These are phyloP conservation scores for Pocillopora verrucosa DNA, from an alignment of 64 coral and sea anemone genomes.

Conservation along the genomic window DNA sequence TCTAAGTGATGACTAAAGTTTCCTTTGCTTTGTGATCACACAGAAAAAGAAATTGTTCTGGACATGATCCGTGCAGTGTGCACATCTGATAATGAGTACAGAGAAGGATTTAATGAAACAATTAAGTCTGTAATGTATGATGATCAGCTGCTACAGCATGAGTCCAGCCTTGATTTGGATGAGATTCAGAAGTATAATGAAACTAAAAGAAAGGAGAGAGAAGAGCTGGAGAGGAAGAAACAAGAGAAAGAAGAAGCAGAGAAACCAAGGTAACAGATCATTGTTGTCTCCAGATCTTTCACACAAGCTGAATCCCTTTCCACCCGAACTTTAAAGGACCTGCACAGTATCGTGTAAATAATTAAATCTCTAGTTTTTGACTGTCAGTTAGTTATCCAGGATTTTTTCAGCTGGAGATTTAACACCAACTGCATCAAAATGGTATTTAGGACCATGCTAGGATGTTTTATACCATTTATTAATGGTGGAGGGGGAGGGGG, in stretches of 20 bases:
- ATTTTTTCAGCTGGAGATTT: too few relatives aligned
- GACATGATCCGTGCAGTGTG: conserved; percentile 97
- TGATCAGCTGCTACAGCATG: conserved; percentile 93
- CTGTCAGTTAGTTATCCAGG: too few relatives aligned
- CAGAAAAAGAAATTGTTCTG: conserved; percentile 97
- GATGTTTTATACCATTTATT: too few relatives aligned
- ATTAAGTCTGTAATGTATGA: conserved; percentile 80
- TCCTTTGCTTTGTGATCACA: not conserved
- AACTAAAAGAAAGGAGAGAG: conserved; percentile 74
- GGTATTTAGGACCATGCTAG: too few relatives aligned
- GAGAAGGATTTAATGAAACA: conserved; percentile 83
- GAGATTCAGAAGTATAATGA: conserved; percentile 94
- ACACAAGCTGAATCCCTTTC: too few relatives aligned
- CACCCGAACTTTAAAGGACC: too few relatives aligned
- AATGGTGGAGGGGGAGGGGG: too few relatives aligned
- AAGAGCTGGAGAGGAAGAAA: conserved; percentile 56
- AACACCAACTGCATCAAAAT: too few relatives aligned
- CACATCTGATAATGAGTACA: conserved; percentile 83
- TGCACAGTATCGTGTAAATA: too few relatives aligned
- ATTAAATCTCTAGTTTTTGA: too few relatives aligned
- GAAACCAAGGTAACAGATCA: conserved; percentile 70
- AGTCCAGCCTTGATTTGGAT: conserved; percentile 85
- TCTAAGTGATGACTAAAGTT: too few relatives aligned
- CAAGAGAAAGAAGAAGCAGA: conserved; percentile 42
- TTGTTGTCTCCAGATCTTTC: too few relatives aligned